A percentile compares a stretch with the other conserved stretches of the same genome.
These are phyloP conservation scores for Drosophila tripunctata DNA, from an alignment of 2,888 invertebrate species.

Conservation along the genomic window DNA sequence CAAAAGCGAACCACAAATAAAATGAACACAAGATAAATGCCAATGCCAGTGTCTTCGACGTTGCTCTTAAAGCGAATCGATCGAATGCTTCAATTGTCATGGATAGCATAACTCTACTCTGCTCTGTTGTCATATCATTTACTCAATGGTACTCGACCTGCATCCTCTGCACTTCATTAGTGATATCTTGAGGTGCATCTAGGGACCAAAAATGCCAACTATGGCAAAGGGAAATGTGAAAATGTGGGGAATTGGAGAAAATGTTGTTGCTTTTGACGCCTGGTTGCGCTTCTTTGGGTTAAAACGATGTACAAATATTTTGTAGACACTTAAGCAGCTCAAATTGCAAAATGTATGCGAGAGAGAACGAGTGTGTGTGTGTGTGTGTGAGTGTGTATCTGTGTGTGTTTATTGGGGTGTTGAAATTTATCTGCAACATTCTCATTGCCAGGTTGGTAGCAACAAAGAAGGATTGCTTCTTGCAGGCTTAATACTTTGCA, in stretches of 20 bases:
- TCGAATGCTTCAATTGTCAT: constrained; percentile 34
- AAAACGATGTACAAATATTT: constrained; percentile 66
- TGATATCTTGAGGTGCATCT: constrained; percentile 18
- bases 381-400: constrained; percentile 3
- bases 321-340: constrained; percentile 59
- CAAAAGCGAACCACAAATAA: constrained; percentile 42
- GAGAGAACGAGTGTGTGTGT: too few species aligned
- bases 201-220: constrained; percentile 17
- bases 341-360: constrained; percentile 40
- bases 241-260: background rate
- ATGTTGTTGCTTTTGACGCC: constrained; percentile 18
- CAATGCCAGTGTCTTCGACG: constrained; percentile 9
- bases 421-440: constrained; percentile 60
- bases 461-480: constrained; percentile 13
- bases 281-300: constrained; percentile 52
- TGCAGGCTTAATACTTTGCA: constrained; percentile 49
- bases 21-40: constrained; percentile 38
- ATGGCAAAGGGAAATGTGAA: background rate
- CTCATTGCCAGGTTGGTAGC: constrained; percentile 19
- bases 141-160: constrained; percentile 18
- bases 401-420: constrained; percentile 10
- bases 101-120: constrained; percentile 21
- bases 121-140: constrained; percentile 54
- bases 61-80: constrained; percentile 27
- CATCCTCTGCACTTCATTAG: constrained; percentile 56